phyloP scores from a whole-genome alignment of 2,113 vertebrate genomes.

The Embiotoca jacksoni region DNA sequence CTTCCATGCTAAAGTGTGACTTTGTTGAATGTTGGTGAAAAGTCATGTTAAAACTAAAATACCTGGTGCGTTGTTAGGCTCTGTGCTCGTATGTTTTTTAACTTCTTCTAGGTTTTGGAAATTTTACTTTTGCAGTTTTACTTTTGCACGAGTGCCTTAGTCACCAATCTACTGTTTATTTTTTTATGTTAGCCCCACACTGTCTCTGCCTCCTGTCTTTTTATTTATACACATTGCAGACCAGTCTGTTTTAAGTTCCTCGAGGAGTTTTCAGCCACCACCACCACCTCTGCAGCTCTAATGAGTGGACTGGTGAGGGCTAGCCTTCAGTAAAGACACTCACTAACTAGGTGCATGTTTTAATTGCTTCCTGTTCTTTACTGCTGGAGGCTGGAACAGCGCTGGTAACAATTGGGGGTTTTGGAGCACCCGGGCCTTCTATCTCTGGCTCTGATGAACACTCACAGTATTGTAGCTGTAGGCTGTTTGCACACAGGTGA shows the following conservation, averaged over 20 bases:
- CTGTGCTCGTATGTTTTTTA: not conserved
- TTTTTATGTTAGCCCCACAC: conserved; percentile 19
- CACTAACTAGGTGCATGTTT: conserved; percentile 81
- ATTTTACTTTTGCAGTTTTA: not conserved
- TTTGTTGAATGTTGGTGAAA: conserved; percentile 20
- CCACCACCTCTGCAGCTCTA: conserved; percentile 76
- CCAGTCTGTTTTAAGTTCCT: conserved; percentile 62
- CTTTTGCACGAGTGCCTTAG: not conserved
- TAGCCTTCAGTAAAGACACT: conserved; percentile 82
- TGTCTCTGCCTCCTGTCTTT: conserved; percentile 19
- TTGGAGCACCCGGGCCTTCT: conserved; percentile 66
- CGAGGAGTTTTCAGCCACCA: conserved; percentile 67
- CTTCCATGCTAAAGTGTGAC: conserved; percentile 11
- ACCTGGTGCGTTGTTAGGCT: not conserved
- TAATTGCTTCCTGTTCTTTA: conserved; percentile 88
- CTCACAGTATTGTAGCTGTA: conserved; percentile 61
- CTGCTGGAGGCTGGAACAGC: conserved; percentile 77
- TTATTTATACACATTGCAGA: conserved; percentile 42
- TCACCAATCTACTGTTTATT: conserved; percentile 18
- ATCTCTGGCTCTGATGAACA: conserved; percentile 76
- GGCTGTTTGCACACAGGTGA: conserved; percentile 60
- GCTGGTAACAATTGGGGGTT: conserved; percentile 72
- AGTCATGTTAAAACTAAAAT: conserved; percentile 5
- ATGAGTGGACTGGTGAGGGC: conserved; percentile 81
- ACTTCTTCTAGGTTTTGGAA: conserved; percentile 12